phyloP scores from a whole-genome alignment of 2,113 vertebrate species.

The Protomyctophum bolini region DNA sequence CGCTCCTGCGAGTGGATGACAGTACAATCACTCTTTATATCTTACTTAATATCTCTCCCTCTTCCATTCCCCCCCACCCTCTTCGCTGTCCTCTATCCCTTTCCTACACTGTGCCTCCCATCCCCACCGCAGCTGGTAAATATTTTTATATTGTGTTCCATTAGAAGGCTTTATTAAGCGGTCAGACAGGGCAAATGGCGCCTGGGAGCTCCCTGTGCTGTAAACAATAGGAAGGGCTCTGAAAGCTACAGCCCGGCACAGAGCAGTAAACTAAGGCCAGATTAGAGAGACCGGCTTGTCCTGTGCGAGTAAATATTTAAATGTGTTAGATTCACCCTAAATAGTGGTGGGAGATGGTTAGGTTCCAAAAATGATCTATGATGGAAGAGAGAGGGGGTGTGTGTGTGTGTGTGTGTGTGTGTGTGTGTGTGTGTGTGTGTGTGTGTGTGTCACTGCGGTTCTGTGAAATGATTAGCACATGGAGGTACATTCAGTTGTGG shows the following conservation, averaged over 20 bases:
- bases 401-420: conserved; percentile 1
- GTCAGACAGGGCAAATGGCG: conserved; percentile 74
- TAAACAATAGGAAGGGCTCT: conserved; percentile 75
- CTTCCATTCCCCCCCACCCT: conserved; percentile 4
- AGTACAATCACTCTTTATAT: conserved; percentile 48
- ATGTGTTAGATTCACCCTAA: conserved; percentile 29
- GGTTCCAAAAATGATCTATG: not conserved
- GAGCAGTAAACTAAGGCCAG: conserved; percentile 67
- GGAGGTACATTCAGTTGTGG: not conserved
- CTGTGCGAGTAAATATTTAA: conserved; percentile 77
- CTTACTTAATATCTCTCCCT: conserved; percentile 39
- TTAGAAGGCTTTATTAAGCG: conserved; percentile 76
- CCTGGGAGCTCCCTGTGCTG: conserved; percentile 71
- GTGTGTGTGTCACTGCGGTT: conserved; percentile 1
- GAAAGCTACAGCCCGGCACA: conserved; percentile 66
- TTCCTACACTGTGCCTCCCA: conserved; percentile 44
- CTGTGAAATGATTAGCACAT: conserved; percentile 2
- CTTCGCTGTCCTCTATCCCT: conserved; percentile 17
- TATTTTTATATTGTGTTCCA: conserved; percentile 81
- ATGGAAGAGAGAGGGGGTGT: not conserved
- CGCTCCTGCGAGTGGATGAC: conserved; percentile 26
- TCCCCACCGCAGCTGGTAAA: conserved; percentile 73
- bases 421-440: not conserved
- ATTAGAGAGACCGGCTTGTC: conserved; percentile 61
- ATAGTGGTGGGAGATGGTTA: too few relatives aligned